These are phyloP conservation scores for Onthophagus sagittarius DNA, from an alignment of 2,888 invertebrate species.

Conservation along the genomic window DNA sequence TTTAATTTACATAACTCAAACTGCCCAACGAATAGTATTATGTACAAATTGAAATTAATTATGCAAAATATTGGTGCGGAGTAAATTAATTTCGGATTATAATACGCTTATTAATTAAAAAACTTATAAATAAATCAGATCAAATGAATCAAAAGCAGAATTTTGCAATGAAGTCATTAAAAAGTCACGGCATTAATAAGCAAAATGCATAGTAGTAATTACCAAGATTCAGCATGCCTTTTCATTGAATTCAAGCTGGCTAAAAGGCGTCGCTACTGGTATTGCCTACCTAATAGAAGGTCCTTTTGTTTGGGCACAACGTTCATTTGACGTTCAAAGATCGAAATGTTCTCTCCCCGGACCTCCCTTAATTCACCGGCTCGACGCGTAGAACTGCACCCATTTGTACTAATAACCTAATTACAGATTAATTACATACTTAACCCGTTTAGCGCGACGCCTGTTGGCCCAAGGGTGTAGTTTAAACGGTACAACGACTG, in stretches of 20 bases:
- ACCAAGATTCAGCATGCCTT: not conserved
- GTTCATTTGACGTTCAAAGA: not conserved
- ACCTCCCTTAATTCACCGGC: conserved; percentile 6
- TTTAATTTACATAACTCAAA: not conserved
- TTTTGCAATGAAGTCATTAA: not conserved
- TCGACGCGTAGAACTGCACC: not conserved
- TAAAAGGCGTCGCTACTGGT: not conserved
- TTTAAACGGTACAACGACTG: not conserved
- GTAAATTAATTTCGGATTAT: not conserved
- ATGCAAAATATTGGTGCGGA: not conserved
- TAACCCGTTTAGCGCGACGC: conserved; percentile 9
- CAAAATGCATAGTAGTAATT: not conserved
- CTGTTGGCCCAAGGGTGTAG: not conserved
- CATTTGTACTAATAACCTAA: conserved; percentile 14
- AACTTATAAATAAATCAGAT: not conserved
- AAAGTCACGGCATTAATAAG: not conserved
- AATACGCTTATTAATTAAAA: not conserved
- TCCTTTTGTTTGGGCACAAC: not conserved
- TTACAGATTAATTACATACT: conserved; percentile 13
- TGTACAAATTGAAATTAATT: not conserved
- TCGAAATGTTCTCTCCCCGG: not conserved
- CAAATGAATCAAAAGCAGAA: not conserved
- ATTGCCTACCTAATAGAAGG: not conserved
- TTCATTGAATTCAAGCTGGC: not conserved
- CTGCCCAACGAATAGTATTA: not conserved